A percentile compares a stretch with the other conserved stretches of the same genome.
phyloP scores from a whole-genome alignment of 2,888 invertebrate species.

The Laothoe populi region DNA sequence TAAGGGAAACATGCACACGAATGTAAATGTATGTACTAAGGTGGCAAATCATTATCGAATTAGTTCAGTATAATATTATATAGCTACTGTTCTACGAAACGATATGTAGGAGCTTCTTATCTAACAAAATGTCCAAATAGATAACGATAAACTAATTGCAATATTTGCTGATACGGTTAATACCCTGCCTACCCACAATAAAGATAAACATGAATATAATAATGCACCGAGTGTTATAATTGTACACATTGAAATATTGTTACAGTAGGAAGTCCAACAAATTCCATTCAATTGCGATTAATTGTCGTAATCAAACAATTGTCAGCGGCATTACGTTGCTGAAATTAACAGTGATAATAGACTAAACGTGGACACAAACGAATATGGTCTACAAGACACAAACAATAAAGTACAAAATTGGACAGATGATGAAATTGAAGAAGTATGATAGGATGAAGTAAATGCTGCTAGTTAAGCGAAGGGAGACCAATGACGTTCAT shows the following conservation, averaged over 20 bases:
- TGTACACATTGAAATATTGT: constrained; percentile 12
- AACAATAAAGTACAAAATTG: constrained; percentile 47
- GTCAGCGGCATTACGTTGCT: constrained; percentile 73
- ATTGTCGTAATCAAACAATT: constrained; percentile 82
- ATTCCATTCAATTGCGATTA: constrained; percentile 82
- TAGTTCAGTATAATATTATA: neutral
- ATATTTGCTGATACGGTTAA: neutral
- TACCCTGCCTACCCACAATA: neutral
- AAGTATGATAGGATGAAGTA: constrained; percentile 56
- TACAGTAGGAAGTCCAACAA: constrained; percentile 67
- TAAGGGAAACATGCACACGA: no score
- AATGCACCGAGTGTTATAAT: constrained; percentile 17
- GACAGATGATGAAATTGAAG: constrained; percentile 31
- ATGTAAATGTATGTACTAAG: no score
- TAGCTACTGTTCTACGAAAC: neutral
- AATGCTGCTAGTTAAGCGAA: constrained; percentile 60
- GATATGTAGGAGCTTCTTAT: neutral
- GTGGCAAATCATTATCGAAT: neutral
- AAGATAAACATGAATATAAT: constrained; percentile 5
- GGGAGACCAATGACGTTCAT: constrained; percentile 62
- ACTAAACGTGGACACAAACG: constrained; percentile 37
- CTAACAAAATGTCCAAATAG: neutral
- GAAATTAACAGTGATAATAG: constrained; percentile 73
- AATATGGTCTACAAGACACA: constrained; percentile 43
- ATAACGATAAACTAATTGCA: constrained; percentile 5